phyloP scores from a whole-genome alignment of 2,797 vertebrate species.

The Amniataba percoides region DNA sequence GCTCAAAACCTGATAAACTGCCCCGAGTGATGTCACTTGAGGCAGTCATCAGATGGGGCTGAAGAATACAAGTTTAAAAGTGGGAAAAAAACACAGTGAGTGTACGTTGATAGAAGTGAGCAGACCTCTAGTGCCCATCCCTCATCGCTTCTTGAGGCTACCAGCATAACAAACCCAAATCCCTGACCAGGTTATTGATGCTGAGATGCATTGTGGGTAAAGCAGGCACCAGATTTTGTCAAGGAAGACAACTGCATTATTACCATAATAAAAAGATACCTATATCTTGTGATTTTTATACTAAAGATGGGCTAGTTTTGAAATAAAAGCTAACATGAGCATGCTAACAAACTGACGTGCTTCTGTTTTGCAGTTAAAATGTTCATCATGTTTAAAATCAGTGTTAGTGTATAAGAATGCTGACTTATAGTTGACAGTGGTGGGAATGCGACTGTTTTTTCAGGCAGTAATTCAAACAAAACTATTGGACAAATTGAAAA shows the following conservation, averaged over 20 bases:
- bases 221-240: not conserved
- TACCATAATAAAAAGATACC: too few relatives aligned
- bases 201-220: not conserved
- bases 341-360: not conserved
- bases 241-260: not conserved
- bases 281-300: too few relatives aligned
- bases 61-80: constrained; percentile 1
- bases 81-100: too few relatives aligned
- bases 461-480: too few relatives aligned
- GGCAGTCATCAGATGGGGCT: not conserved
- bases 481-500: too few relatives aligned
- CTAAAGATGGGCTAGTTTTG: too few relatives aligned
- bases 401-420: too few relatives aligned
- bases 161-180: not conserved
- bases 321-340: not conserved
- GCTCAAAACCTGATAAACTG: not conserved
- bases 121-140: not conserved
- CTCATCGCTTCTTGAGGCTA: not conserved
- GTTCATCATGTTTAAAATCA: too few relatives aligned
- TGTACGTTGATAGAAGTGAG: not conserved
- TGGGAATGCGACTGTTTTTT: not conserved
- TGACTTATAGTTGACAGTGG: not conserved
- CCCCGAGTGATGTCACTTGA: constrained; percentile 1
- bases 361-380: not conserved
- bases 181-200: not conserved